phyloP scores from a whole-genome alignment of 2,797 vertebrate species.

The Eulemur mongoz region DNA sequence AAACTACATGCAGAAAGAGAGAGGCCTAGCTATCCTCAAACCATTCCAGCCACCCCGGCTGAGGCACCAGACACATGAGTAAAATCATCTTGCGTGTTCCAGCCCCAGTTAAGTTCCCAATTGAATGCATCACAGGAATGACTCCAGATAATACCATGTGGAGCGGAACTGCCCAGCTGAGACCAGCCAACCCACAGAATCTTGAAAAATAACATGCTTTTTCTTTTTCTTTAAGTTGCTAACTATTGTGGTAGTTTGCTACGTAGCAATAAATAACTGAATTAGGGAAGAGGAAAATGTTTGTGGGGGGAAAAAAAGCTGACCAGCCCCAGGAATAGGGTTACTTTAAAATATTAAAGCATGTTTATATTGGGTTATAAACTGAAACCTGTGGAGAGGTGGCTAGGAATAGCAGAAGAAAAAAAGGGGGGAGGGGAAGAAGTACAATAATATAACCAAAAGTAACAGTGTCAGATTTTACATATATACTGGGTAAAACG shows the following conservation, averaged over 20 bases:
- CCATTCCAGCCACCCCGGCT: neutral
- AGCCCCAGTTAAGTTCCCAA: neutral
- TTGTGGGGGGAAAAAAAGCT: neutral
- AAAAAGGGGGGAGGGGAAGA: neutral
- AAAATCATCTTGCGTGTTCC: neutral
- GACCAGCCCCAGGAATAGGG: neutral
- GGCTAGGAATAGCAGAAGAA: neutral
- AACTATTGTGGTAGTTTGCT: neutral
- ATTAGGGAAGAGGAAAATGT: neutral
- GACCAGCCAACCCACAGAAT: neutral
- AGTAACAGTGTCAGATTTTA: neutral
- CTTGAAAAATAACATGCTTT: neutral
- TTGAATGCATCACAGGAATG: neutral
- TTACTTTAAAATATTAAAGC: conserved; percentile 14
- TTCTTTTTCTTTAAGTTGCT: neutral
- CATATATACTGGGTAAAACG: neutral
- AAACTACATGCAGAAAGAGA: neutral
- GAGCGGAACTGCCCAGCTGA: neutral
- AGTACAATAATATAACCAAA: neutral
- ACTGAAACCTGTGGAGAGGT: neutral
- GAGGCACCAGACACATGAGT: neutral
- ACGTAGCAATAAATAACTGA: neutral
- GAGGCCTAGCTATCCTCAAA: neutral
- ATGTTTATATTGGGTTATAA: neutral
- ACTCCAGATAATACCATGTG: neutral